Percentiles rank a stretch among this genome's conserved stretches.
Evolutionary conservation across 2,113 vertebrate species (phyloP).

Genomic region (Scolopax mira): DNA sequence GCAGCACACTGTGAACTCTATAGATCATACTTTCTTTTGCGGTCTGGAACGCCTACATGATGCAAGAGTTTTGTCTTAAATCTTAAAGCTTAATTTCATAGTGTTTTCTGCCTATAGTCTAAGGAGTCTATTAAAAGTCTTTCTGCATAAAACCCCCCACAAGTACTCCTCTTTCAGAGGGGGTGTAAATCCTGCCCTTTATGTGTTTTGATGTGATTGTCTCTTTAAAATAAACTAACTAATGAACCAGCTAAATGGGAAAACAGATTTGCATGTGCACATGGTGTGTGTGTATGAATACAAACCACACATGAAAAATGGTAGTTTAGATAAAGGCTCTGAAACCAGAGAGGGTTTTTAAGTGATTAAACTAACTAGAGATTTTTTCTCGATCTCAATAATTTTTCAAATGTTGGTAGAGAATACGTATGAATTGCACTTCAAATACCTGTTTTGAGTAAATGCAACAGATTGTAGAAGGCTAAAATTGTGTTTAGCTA

Average conservation of each 20-base stretch:
- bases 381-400: neutral
- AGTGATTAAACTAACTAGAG: neutral
- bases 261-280: neutral
- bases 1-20: neutral
- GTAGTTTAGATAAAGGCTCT: neutral
- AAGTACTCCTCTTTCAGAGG: neutral
- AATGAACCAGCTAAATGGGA: neutral
- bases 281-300: neutral
- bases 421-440: neutral
- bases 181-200: neutral
- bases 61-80: neutral
- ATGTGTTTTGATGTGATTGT: neutral
- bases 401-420: neutral
- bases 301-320: neutral
- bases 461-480: neutral
- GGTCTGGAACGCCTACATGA: neutral
- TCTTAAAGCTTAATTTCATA: neutral
- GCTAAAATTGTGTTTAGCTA: neutral
- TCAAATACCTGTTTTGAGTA: neutral
- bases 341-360: neutral
- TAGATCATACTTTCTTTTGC: neutral
- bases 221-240: neutral
- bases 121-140: neutral
- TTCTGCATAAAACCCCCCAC: neutral
- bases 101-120: neutral